phyloP scores from a whole-genome alignment of 2,797 vertebrate species.

The Dendrocincla tyrannina region DNA sequence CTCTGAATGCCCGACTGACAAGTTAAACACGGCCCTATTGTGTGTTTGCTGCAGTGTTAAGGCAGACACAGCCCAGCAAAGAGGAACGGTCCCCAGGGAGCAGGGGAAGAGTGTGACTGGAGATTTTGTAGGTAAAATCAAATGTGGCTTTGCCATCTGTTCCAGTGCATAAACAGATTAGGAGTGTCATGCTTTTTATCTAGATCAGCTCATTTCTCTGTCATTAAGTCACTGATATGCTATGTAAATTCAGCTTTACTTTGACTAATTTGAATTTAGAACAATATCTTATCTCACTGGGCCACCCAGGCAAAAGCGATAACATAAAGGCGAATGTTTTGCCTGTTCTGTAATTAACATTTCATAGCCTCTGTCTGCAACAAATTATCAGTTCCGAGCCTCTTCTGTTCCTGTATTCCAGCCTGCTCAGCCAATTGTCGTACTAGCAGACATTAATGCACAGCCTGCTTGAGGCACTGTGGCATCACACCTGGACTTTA shows the following conservation, averaged over 20 bases:
- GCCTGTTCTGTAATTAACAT: conserved; percentile 21
- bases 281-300: conserved; percentile 17
- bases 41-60: not conserved
- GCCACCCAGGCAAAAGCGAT: not conserved
- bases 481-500: not conserved
- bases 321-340: not conserved
- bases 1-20: not conserved
- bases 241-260: conserved; percentile 25
- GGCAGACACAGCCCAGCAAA: not conserved
- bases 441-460: not conserved
- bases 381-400: not conserved
- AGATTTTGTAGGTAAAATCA: not conserved
- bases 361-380: not conserved
- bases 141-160: not conserved
- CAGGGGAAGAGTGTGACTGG: not conserved
- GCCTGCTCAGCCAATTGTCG: not conserved
- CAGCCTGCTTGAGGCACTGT: not conserved
- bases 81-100: not conserved
- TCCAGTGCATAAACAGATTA: conserved; percentile 31
- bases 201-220: conserved; percentile 32
- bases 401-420: not conserved
- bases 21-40: not conserved
- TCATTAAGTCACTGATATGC: not conserved
- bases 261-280: conserved; percentile 23
- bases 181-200: conserved; percentile 1